Percentiles rank a stretch among this genome's conserved stretches.
Conservation (phyloP, 2,797 vertebrate genomes). For the Scarus forsteni region DNA sequence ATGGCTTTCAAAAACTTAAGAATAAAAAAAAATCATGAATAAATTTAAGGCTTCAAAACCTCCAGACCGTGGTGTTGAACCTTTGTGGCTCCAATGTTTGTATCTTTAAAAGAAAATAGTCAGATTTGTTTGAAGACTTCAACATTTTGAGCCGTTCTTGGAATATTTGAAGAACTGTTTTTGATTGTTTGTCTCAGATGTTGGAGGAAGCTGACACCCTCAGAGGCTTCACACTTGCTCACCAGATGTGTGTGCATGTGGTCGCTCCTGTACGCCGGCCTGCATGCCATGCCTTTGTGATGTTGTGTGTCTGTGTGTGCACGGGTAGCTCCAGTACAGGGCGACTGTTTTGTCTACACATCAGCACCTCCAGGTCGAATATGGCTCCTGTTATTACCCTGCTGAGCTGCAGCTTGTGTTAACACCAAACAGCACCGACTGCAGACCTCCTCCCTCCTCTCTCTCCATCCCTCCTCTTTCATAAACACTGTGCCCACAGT, state of each 20-base stretch:
- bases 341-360: conserved; percentile 71
- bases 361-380: conserved; percentile 50
- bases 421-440: conserved; percentile 22
- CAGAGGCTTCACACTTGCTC: conserved; percentile 37
- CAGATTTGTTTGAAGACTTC: neutral
- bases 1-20: too few species aligned
- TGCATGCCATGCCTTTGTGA: conserved; percentile 27
- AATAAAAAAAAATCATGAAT: too few species aligned
- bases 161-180: conserved; percentile 20
- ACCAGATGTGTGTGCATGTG: conserved; percentile 55
- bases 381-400: conserved; percentile 59
- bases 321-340: conserved; percentile 37
- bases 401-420: conserved; percentile 55
- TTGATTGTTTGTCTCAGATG: conserved; percentile 53
- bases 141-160: conserved; percentile 1
- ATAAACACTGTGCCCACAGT: conserved; percentile 53
- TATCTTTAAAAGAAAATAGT: neutral
- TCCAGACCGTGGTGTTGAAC: neutral
- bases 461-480: conserved; percentile 51
- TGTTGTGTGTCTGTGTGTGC: conserved; percentile 26
- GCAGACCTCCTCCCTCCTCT: conserved; percentile 12
- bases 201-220: conserved; percentile 43
- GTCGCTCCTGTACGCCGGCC: conserved; percentile 33
- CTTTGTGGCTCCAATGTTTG: neutral
- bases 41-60: too few species aligned